Percentiles rank a stretch among this genome's conserved stretches.
Evolutionary conservation across 1,140 invertebrate genomes (phyloP).

Genomic region (Anastatus disparis): DNA sequence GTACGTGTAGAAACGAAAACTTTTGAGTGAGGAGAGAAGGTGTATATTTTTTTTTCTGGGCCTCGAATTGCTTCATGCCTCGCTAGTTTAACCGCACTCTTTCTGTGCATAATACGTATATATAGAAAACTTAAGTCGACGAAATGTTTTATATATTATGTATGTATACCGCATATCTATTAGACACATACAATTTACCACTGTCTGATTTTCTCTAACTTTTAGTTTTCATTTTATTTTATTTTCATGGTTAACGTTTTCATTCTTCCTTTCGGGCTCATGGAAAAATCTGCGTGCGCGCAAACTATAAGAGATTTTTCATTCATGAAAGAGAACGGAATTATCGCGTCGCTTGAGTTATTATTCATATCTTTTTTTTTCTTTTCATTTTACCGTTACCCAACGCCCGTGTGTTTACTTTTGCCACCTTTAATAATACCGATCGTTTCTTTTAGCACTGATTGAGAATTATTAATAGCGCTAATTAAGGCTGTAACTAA

Average conservation of each 20-base stretch:
- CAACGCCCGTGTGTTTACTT: slow-evolving; percentile 6
- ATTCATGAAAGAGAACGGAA: slow-evolving; percentile 8
- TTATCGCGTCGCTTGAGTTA: slow-evolving; percentile 1
- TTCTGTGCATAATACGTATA: no score
- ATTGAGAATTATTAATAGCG: slow-evolving; percentile 8
- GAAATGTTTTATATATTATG: no score
- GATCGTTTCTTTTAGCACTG: background rate
- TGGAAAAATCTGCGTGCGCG: background rate
- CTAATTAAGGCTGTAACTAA: background rate
- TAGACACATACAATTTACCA: slow-evolving; percentile 26
- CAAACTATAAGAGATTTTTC: no score
- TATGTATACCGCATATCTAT: slow-evolving; percentile 7
- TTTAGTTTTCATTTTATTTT: background rate
- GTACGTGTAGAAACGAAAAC: background rate
- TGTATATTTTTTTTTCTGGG: slow-evolving; percentile 39
- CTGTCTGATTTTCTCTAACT: slow-evolving; percentile 17
- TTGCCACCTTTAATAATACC: no score
- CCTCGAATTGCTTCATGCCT: slow-evolving; percentile 43
- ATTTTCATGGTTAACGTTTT: slow-evolving; percentile 7
- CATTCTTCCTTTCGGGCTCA: slow-evolving; percentile 14
- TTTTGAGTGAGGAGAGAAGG: slow-evolving; percentile 23
- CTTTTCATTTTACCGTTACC: slow-evolving; percentile 13
- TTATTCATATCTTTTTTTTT: no score
- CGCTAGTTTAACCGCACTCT: slow-evolving; percentile 36
- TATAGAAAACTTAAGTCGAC: no score